A percentile compares a stretch with the other conserved stretches of the same genome.
phyloP scores from a whole-genome alignment of 2,113 vertebrate genomes.

The Gavia stellata region DNA sequence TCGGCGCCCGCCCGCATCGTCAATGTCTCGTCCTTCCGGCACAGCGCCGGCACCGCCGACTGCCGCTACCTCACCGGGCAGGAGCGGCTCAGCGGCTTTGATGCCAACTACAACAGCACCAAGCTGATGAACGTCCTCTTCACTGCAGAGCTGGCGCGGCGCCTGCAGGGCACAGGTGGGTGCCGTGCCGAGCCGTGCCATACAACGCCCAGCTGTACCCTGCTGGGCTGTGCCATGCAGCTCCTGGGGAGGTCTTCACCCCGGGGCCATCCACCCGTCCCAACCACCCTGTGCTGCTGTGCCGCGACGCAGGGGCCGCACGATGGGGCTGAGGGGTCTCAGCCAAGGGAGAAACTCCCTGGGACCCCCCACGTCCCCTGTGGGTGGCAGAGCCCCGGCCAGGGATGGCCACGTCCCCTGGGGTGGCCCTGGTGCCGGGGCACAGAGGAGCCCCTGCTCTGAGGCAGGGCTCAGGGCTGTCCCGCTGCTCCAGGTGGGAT shows the following conservation, averaged over 20 bases:
- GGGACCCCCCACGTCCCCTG: rapidly evolving
- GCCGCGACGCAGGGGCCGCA: rapidly evolving
- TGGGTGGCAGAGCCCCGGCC: not conserved
- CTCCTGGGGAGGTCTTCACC: not conserved
- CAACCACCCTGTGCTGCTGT: rapidly evolving
- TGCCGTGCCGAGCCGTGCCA: rapidly evolving
- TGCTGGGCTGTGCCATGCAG: too few species aligned
- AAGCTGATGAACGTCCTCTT: conserved; percentile 87
- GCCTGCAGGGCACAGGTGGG: conserved; percentile 79
- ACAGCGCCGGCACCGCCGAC: conserved; percentile 68
- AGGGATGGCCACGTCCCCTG: rapidly evolving
- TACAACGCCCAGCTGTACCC: too few species aligned
- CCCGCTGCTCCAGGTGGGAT: not conserved
- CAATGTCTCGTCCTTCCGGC: conserved; percentile 77
- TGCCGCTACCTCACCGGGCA: conserved; percentile 72
- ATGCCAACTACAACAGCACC: conserved; percentile 72
- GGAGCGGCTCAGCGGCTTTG: not conserved
- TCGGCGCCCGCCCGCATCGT: conserved; percentile 78
- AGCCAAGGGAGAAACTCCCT: not conserved
- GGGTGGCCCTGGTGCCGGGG: rapidly evolving
- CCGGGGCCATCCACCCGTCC: not conserved
- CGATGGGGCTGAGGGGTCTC: not conserved
- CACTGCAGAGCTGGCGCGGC: conserved; percentile 76
- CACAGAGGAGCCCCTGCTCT: rapidly evolving
- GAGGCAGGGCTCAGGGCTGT: not conserved